A percentile compares a stretch with the other conserved stretches of the same genome.
Conservation (phyloP, 2,797 vertebrate genomes). For the Yasuhikotakia modesta region DNA sequence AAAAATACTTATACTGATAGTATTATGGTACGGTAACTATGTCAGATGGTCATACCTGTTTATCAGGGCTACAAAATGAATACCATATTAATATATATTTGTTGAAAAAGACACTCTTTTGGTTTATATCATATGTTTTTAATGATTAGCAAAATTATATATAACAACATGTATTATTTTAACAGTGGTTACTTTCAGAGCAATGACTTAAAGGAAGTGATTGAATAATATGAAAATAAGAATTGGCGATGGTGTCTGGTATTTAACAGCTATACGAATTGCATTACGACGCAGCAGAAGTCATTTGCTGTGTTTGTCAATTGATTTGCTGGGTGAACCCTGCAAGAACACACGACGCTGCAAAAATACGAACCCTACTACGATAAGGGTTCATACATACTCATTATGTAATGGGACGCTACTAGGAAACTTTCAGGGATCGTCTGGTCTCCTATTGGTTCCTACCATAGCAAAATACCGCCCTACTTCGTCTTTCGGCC, state of each 20-base stretch:
- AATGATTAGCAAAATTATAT: too few species aligned
- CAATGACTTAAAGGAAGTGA: too few species aligned
- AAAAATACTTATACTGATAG: too few species aligned
- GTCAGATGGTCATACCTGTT: too few species aligned
- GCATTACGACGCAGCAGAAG: neutral
- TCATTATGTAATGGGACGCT: neutral
- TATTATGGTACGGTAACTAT: too few species aligned
- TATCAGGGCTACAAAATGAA: too few species aligned
- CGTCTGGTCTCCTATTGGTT: neutral
- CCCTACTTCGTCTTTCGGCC: neutral
- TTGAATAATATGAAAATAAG: too few species aligned
- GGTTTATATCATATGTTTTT: too few species aligned
- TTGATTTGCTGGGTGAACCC: neutral
- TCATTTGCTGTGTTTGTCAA: neutral
- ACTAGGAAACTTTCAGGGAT: neutral
- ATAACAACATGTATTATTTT: too few species aligned
- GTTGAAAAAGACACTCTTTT: too few species aligned
- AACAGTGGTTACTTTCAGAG: too few species aligned
- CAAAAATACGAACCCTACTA: neutral
- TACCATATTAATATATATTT: too few species aligned
- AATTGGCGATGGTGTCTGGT: neutral
- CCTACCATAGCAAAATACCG: neutral
- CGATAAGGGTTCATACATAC: neutral
- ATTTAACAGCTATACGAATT: slow-evolving; percentile 3
- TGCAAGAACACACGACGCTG: neutral